phyloP scores from a whole-genome alignment of 2,888 invertebrate species.

The Campoletis raptor region DNA sequence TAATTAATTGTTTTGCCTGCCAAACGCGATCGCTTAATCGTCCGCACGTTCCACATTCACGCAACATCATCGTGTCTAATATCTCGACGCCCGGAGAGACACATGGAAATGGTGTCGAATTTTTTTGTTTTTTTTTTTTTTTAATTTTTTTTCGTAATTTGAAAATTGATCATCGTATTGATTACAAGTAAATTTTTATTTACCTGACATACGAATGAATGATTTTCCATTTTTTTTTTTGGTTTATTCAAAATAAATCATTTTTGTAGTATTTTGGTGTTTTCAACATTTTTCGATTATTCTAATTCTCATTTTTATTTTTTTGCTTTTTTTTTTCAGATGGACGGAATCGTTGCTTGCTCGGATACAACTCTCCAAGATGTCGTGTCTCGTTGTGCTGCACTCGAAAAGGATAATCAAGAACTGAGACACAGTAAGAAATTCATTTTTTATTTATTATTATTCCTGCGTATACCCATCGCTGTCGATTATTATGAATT shows the following conservation, averaged over 20 bases:
- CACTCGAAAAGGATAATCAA: conserved; percentile 87
- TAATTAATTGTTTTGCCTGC: conserved; percentile 30
- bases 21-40: conserved; percentile 48
- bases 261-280: background rate
- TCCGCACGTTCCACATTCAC: conserved; percentile 50
- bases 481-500: too few species aligned
- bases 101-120: background rate
- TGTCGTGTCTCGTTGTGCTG: conserved; percentile 86
- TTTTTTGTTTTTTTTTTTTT: background rate
- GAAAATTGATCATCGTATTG: background rate
- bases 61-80: conserved; percentile 14
- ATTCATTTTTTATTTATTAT: too few species aligned
- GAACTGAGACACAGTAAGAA: conserved; percentile 84
- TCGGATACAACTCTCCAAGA: conserved; percentile 87
- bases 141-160: background rate
- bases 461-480: too few species aligned
- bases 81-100: background rate
- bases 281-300: background rate
- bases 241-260: background rate
- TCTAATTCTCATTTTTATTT: background rate
- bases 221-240: background rate
- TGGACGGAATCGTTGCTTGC: conserved; percentile 88
- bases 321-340: conserved; percentile 85
- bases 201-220: background rate
- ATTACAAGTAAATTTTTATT: background rate